phyloP scores from a whole-genome alignment of 2,888 invertebrate species.

The Odontomyia ornata region DNA sequence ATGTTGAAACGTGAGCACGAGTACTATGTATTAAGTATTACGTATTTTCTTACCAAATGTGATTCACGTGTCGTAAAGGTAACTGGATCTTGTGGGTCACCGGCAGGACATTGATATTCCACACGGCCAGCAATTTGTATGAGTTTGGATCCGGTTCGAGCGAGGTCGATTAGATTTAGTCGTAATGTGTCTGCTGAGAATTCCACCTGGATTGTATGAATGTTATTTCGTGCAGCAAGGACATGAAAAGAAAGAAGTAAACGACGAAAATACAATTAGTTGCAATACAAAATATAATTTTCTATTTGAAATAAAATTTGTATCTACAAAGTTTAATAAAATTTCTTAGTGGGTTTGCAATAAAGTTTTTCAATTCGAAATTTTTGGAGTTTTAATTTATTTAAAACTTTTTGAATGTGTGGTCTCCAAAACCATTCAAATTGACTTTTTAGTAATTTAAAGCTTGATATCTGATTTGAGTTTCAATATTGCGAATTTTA shows the following conservation, averaged over 20 bases:
- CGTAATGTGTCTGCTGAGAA: conserved; percentile 89
- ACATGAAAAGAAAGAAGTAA: not conserved
- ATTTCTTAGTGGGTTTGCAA: no score
- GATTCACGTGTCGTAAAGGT: conserved; percentile 92
- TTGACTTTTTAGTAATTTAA: no score
- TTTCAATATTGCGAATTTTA: no score
- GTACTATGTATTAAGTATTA: no score
- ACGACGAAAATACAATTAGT: not conserved
- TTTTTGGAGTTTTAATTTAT: no score
- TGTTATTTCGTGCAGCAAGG: not conserved
- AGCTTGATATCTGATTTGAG: no score
- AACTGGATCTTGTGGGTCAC: conserved; percentile 87
- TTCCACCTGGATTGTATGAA: conserved; percentile 74
- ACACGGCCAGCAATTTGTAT: conserved; percentile 85
- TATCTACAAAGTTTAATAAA: no score
- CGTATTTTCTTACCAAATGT: conserved; percentile 77
- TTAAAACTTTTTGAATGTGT: no score
- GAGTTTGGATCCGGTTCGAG: conserved; percentile 81
- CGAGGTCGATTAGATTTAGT: conserved; percentile 88
- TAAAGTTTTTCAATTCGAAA: no score
- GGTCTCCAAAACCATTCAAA: no score
- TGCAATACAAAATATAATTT: no score
- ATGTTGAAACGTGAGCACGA: not conserved
- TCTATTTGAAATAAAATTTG: no score
- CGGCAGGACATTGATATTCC: conserved; percentile 86